These are phyloP conservation scores for Colletes collaris DNA, from an alignment of 2,888 invertebrate genomes.

Conservation along the genomic window DNA sequence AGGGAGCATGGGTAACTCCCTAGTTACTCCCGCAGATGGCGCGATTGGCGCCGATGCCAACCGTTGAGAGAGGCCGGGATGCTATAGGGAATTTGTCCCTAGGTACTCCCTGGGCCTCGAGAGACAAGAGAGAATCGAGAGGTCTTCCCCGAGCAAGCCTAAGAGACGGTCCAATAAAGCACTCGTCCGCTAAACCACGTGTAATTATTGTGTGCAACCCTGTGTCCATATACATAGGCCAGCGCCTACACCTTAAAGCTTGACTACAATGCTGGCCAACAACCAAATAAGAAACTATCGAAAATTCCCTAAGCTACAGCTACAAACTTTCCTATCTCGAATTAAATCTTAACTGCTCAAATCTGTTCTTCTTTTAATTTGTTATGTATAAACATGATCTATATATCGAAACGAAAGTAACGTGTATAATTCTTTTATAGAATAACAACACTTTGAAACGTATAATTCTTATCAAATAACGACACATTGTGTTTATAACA, in stretches of 20 bases:
- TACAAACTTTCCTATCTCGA: slow-evolving; percentile 9
- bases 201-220: no score
- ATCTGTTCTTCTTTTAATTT: not conserved
- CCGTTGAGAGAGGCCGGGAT: no score
- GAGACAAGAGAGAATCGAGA: no score
- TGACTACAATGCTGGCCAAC: slow-evolving; percentile 19
- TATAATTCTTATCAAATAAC: not conserved
- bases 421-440: not conserved
- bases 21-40: no score
- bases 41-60: no score
- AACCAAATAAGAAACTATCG: slow-evolving; percentile 22
- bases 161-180: no score
- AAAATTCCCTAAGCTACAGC: slow-evolving; percentile 53
- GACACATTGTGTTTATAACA: not conserved
- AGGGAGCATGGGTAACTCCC: no score
- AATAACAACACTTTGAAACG: not conserved
- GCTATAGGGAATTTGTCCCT: no score
- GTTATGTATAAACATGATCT: not conserved
- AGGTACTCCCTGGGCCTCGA: no score
- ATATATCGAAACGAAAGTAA: not conserved
- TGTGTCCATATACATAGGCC: no score
- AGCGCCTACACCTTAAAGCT: not conserved
- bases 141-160: no score
- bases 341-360: not conserved
- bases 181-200: no score